Evolutionary conservation across 1,140 invertebrate genomes (phyloP).

Genomic region (Drosophila lini): DNA sequence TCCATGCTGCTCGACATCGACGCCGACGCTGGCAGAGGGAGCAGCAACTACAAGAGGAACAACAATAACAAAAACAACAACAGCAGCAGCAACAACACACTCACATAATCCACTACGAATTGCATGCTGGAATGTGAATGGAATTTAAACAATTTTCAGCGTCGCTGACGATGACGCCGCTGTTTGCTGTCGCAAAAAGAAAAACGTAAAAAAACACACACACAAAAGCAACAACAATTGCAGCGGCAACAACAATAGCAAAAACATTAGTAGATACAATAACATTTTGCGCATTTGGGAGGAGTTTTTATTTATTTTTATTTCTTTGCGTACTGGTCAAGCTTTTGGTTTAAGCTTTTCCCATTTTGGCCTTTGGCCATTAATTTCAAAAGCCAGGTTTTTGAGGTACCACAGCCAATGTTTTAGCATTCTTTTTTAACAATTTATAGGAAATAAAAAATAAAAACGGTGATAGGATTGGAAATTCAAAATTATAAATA

Average conservation of each 20-base stretch:
- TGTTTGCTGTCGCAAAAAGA: constrained; percentile 37
- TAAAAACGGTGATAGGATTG: neutral
- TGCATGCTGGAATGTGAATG: constrained; percentile 84
- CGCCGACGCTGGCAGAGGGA: constrained; percentile 35
- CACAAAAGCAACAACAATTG: constrained; percentile 19
- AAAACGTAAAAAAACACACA: constrained; percentile 27
- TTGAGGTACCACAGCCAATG: neutral
- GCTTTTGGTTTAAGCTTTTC: constrained; percentile 24
- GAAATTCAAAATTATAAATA: neutral
- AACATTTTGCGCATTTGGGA: constrained; percentile 36
- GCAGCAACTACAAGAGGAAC: constrained; percentile 48
- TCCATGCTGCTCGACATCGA: constrained; percentile 67
- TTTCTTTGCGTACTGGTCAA: constrained; percentile 32
- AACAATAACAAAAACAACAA: constrained; percentile 30
- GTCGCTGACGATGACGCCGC: constrained; percentile 78
- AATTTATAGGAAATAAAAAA: neutral
- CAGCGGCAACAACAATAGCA: constrained; percentile 9
- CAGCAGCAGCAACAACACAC: constrained; percentile 40
- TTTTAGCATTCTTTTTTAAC: neutral
- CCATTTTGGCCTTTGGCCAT: constrained; percentile 14
- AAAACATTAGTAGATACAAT: constrained; percentile 10
- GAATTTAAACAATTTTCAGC: constrained; percentile 83
- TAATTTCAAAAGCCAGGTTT: constrained; percentile 5
- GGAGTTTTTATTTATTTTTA: constrained; percentile 22
- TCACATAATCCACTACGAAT: constrained; percentile 77